Base-by-base conservation (phyloP, 2,888 invertebrate species). In the Standfussiana lucernea region DNA sequence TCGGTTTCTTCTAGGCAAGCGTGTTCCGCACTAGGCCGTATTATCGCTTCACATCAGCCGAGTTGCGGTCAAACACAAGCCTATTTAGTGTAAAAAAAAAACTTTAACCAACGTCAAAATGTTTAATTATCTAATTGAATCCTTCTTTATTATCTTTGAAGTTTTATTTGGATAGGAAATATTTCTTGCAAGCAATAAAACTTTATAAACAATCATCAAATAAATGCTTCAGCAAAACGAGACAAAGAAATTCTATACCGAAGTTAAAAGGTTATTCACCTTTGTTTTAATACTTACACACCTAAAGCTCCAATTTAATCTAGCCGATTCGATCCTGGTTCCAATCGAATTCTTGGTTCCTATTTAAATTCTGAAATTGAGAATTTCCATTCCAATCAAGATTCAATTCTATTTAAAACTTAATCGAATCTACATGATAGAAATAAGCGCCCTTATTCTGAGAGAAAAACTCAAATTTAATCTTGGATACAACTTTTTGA, bases 281-380 rank as follows among this genome's bases (percentile, higher is more conserved):
- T 56, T 75, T 75, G 35, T 56, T 68, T 6, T 11, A 71, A 40
- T 35, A 69, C 45, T 47, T 45, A 15, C 5, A 5, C 37, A 45
- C n/a, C 15, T 45, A 61, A 15, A 53, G 11, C 45, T 69, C 28
- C 15, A 59, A 62, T 70, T 82, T 61, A 70, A 82, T 70, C 47
- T 70, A 61, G 40, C 24, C 32, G 11, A 73, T 73, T 73, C 61
- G n/a, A 67, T 66, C 24, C 66, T 56, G 18, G 15, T 62, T 66
- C 69, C 47, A 70, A 66, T 73, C 47, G 56, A 53, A 83, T 59
- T 67, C 65, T 64, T 50, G 67, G 64, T 79, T 70, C 79, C 47
- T 67, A 67, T 73, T 70, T 67, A 11, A 73, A 82, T 83, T 47
- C 42, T 68, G 47, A 67, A 82, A 73, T 62, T 70, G 83, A 73